Conservation (phyloP, 1,140 invertebrate species). For the Bursaphelenchus mucronatus region DNA sequence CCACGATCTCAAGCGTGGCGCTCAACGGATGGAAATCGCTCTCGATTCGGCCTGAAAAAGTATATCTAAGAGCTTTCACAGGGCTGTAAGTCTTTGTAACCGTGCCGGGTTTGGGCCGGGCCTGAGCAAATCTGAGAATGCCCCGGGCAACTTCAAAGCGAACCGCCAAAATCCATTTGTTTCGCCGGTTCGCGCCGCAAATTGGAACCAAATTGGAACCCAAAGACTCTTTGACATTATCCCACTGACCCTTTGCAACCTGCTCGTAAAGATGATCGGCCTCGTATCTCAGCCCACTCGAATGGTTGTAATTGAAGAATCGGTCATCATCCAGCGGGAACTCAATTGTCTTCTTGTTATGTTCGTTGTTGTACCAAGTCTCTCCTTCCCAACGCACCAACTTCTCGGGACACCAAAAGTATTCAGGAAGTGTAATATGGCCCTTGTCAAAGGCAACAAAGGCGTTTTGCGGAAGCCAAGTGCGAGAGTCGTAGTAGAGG, state of each 20-base stretch:
- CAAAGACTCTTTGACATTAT: too few species aligned
- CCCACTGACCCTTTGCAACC: slow-evolving; percentile 64
- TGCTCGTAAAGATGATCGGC: slow-evolving; percentile 71
- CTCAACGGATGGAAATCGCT: slow-evolving; percentile 67
- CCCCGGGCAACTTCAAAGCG: too few species aligned
- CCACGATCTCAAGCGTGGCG: slow-evolving; percentile 68
- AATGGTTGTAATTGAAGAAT: slow-evolving; percentile 68
- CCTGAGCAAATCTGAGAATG: too few species aligned
- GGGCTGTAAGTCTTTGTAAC: too few species aligned
- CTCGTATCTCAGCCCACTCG: slow-evolving; percentile 71
- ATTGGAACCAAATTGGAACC: too few species aligned
- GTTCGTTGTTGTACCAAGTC: slow-evolving; percentile 15
- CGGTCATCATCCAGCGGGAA: slow-evolving; percentile 32
- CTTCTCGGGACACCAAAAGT: slow-evolving; percentile 42
- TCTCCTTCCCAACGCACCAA: slow-evolving; percentile 32
- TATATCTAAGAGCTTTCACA: too few species aligned
- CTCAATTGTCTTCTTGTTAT: slow-evolving; percentile 12
- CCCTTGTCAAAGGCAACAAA: slow-evolving; percentile 71
- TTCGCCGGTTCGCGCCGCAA: too few species aligned
- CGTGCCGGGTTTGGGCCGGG: too few species aligned
- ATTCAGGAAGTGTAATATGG: slow-evolving; percentile 65
- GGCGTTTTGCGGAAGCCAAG: slow-evolving; percentile 68
- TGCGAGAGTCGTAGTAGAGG: slow-evolving; percentile 65
- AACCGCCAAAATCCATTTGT: too few species aligned
- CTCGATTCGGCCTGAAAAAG: slow-evolving; percentile 63